phyloP scores from a whole-genome alignment of 2,797 vertebrate species.

The Tangara arthus region DNA sequence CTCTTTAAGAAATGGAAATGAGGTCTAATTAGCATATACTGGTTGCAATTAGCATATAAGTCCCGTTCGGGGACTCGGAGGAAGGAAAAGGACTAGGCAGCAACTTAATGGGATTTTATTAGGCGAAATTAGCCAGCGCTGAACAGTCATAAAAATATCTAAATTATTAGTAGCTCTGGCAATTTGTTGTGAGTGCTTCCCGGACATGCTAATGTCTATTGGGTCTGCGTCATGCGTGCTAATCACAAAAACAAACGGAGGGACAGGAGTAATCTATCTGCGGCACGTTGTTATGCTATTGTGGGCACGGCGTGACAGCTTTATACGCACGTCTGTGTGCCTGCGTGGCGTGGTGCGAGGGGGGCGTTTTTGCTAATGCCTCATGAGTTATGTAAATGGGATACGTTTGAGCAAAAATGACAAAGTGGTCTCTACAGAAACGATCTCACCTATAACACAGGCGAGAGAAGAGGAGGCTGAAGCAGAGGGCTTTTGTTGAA shows the following conservation, averaged over 20 bases:
- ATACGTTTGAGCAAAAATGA: background rate
- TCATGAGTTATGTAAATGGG: slow-evolving; percentile 30
- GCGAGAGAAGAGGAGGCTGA: background rate
- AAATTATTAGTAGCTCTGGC: slow-evolving; percentile 77
- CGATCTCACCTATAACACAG: background rate
- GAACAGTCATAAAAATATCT: slow-evolving; percentile 81
- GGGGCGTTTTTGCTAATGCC: background rate
- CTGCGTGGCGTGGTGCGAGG: background rate
- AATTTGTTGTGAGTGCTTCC: slow-evolving; percentile 73
- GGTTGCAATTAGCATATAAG: slow-evolving; percentile 80
- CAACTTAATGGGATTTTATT: slow-evolving; percentile 80
- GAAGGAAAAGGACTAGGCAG: slow-evolving; percentile 74
- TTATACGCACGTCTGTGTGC: background rate
- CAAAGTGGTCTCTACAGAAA: slow-evolving; percentile 7
- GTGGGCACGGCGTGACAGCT: slow-evolving; percentile 9
- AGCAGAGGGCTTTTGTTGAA: background rate
- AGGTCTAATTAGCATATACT: slow-evolving; percentile 78
- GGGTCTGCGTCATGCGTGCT: slow-evolving; percentile 35
- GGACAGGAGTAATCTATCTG: slow-evolving; percentile 22
- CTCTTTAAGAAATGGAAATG: slow-evolving; percentile 80
- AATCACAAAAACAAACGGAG: slow-evolving; percentile 50
- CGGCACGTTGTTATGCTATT: background rate
- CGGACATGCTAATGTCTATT: slow-evolving; percentile 70
- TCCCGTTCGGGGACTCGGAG: slow-evolving; percentile 77
- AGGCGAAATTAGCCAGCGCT: slow-evolving; percentile 76